Percentiles rank a stretch among this genome's conserved stretches.
Evolutionary conservation across 2,113 vertebrate species (phyloP).

Genomic region (Apaloderma vittatum): DNA sequence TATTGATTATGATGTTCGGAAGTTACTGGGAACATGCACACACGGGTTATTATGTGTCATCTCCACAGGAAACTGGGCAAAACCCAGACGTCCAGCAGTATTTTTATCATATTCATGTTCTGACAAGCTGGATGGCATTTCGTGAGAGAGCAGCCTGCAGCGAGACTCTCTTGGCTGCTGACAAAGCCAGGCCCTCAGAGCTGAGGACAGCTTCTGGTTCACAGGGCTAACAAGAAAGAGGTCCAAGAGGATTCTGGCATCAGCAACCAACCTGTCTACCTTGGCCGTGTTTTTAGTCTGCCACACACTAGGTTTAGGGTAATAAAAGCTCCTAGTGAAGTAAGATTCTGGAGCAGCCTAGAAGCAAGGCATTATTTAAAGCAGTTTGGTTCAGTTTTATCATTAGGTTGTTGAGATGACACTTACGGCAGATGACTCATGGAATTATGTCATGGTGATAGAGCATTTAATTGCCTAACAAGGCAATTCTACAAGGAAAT

Average conservation of each 20-base stretch:
- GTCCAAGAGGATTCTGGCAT: not conserved
- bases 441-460: not conserved
- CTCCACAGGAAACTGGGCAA: not conserved
- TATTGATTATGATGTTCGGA: rapidly evolving
- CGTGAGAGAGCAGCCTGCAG: not conserved
- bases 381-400: slow-evolving; percentile 1
- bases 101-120: not conserved
- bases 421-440: not conserved
- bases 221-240: not conserved
- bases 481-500: not conserved
- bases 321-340: not conserved
- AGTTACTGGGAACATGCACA: not conserved
- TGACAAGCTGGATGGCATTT: not conserved
- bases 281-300: not conserved
- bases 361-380: not conserved
- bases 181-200: not conserved
- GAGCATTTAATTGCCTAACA: slow-evolving; percentile 34
- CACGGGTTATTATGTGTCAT: not conserved
- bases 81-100: not conserved
- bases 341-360: not conserved
- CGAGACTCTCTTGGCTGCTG: not conserved
- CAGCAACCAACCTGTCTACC: not conserved
- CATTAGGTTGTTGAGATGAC: not conserved
- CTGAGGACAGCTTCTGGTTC: not conserved
- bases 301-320: not conserved